Evolutionary conservation across 2,797 vertebrate species (phyloP), one percentile per base, ranked within the genome.

Genomic region (Gallinago nigripennis): DNA sequence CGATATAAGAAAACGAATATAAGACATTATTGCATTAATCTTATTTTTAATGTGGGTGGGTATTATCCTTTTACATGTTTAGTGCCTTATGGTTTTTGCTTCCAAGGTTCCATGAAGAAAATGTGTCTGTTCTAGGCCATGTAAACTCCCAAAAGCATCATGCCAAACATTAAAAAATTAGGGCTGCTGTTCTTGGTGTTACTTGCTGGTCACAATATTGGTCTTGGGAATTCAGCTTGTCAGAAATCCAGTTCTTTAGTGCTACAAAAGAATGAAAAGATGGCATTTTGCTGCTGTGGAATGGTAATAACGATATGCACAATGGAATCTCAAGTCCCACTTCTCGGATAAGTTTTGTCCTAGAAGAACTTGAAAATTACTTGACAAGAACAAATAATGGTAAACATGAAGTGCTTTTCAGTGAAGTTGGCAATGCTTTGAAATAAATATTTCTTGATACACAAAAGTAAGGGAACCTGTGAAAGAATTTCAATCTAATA

Each of bases 251-350:
- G 86, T 70, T 93, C 86, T 89, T 96, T 56, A 84, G 61, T 88
- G 76, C 80, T 94, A 81, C 41, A 77, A 93, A 96, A 89, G 85
- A 96, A 88, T 30, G 46, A 95, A 95, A 94, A 90, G 45, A 80
- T 73, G 76, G 51, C 33, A 60, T 82, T 79, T 94, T 83, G 73
- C 66, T 93, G 86, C 51, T 78, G 87, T 79, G 84, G 70, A 94
- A 82, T 82, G 80, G 78, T 64, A 95, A 79, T 54, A 58, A 48
- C 31, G 63, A 79, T 78, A 70, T 31, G 70, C 17, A 83, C 69
- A 96, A 85, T 75, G 72, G 90, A 96, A 95, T 97, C 84, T 93
- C 83, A 94, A 96, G 85, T 86, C 66, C 48, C 69, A 92, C 60
- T 75, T 90, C 68, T 75, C 87, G 31, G 65, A 39, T 91, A 96